phyloP scores from a whole-genome alignment of 1,140 invertebrate species.

The Delia radicum region DNA sequence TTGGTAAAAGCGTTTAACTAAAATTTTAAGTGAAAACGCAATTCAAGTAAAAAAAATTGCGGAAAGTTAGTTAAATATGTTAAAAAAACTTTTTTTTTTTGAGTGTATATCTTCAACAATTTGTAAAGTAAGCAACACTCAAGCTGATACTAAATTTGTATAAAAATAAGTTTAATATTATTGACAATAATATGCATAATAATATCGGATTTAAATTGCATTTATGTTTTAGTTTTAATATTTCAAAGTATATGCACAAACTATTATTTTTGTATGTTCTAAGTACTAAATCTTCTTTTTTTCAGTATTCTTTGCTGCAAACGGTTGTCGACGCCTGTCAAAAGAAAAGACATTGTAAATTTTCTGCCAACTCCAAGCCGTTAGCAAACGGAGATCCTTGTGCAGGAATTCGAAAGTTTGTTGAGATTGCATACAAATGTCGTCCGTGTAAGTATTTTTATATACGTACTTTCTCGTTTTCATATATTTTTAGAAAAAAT shows the following conservation, averaged over 20 bases:
- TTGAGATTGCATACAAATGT: constrained; percentile 91
- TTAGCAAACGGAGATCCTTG: constrained; percentile 80
- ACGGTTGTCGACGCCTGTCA: constrained; percentile 87
- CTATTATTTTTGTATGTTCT: background rate
- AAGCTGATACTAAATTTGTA: no score
- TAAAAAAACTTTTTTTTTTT: no score
- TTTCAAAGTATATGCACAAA: background rate
- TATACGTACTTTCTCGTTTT: background rate
- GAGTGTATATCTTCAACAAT: no score
- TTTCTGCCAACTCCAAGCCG: constrained; percentile 76
- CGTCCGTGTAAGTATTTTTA: constrained; percentile 80
- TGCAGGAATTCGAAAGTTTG: constrained; percentile 80
- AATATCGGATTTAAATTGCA: background rate
- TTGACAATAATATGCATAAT: background rate
- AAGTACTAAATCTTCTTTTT: background rate
- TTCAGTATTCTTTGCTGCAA: constrained; percentile 87
- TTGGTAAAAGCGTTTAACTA: no score
- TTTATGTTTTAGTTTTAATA: background rate
- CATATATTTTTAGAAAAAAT: background rate
- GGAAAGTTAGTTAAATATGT: no score
- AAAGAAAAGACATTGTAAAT: constrained; percentile 83
- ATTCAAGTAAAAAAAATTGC: no score
- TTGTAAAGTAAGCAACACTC: no score
- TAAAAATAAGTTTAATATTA: background rate
- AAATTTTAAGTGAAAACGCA: no score